Base-by-base conservation (phyloP, 1,140 invertebrate species). In the Achroia grisella region DNA sequence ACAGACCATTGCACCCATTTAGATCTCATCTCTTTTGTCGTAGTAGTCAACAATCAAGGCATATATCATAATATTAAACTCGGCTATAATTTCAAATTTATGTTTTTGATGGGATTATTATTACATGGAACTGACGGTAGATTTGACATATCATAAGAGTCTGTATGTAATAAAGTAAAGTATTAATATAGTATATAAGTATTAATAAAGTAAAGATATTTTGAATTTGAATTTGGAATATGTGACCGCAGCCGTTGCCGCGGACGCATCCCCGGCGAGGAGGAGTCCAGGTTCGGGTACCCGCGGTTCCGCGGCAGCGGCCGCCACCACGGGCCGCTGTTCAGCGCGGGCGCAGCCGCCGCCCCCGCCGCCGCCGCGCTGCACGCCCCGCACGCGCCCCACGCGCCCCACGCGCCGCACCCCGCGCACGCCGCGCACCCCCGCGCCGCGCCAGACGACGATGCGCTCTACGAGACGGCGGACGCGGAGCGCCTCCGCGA, bases 381-480 rank as follows among this genome's bases (percentile, higher is more conserved):
- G 91, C 66, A 93, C 86, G 91, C 84, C 70, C 65, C 69, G 82
- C 65, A 93, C 81, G 92, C 91, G 48, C 91, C 91, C 14, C 86
- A 81, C 62, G 76, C 37, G 87, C 59, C 90, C 39, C 82, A 86
- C 63, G 73, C 71, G 46, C 74, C 76, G 45, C 86, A 84, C 67
- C 65, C 65, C 46, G 61, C 71, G 41, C 84, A 86, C 56, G 70
- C 73, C 23, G 64, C 73, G 15, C 86, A 86, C 58, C 75, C 83
- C 56, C 87, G 88, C 62, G 80, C 75, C 56, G 90, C 90, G 65
- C 91, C 91, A 62, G 93, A 93, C 62, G 93, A 95, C 56, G 93
- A 95, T 79, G 92, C 93, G 72, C 93, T 95, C 59, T 94, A 95
- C 78, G 93, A 94, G 87, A 93, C 91, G 63, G 93, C 93, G 56